Evolutionary conservation across 2,888 invertebrate species (phyloP).

Genomic region (Hypomecis punctinalis): DNA sequence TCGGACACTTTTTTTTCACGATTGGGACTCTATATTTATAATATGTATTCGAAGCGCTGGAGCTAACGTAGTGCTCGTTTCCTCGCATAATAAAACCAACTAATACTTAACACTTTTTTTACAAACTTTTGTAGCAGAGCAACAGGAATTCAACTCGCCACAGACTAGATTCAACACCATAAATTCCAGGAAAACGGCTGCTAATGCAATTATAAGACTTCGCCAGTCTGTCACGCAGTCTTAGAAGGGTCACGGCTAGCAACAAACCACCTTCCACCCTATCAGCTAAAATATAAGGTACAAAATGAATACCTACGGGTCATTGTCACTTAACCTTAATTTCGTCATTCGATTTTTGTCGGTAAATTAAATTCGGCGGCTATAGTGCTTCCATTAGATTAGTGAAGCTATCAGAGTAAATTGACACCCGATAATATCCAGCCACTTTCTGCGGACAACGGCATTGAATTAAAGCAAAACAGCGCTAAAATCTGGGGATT

Average conservation of each 20-base stretch:
- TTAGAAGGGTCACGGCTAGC: conserved; percentile 15
- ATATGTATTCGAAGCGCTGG: too few relatives aligned
- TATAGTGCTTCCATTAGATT: conserved; percentile 44
- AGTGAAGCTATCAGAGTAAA: conserved; percentile 22
- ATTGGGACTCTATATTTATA: too few relatives aligned
- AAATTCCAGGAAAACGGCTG: conserved; percentile 30
- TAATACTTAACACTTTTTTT: not conserved
- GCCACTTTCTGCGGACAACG: conserved; percentile 10
- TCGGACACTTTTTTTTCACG: too few relatives aligned
- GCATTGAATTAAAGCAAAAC: not conserved
- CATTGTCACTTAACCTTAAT: conserved; percentile 42
- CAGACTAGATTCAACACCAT: conserved; percentile 15
- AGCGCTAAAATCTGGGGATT: not conserved
- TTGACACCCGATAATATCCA: conserved; percentile 21
- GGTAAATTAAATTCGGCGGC: conserved; percentile 43
- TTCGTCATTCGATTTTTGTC: conserved; percentile 41
- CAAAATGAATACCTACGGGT: conserved; percentile 12
- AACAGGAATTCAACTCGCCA: conserved; percentile 16
- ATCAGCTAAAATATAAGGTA: conserved; percentile 9
- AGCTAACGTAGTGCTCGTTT: not conserved
- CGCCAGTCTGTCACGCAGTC: conserved; percentile 26
- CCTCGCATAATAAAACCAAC: not conserved
- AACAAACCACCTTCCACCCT: conserved; percentile 11
- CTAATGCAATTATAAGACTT: conserved; percentile 38
- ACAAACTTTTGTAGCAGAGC: not conserved